Base-by-base conservation (phyloP, 2,797 vertebrate species). In the Gadopsis marmoratus region DNA sequence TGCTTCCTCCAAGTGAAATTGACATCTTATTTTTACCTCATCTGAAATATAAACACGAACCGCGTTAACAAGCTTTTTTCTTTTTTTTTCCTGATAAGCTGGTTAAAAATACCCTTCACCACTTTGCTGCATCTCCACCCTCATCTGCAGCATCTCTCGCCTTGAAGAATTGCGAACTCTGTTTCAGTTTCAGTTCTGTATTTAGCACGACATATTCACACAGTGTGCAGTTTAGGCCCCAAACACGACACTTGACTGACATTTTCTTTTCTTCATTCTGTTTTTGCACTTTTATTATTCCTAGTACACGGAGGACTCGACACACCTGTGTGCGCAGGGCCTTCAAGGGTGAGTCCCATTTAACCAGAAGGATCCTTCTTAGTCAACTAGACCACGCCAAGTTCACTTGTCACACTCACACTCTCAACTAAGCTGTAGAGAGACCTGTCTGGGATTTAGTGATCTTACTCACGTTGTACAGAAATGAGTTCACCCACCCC, bases 41-140 rank as follows among this genome's bases (percentile, higher is more conserved):
- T 45, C 26, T 51, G 29, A 75, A 74, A 63, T 41, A 7, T 9
- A 29, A 75, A 64, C 14, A n/a, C 71, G 29, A 63, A 41, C 55
- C 19, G 23, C 2, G 13, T 21, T 54, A 4, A 11, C 39, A 21
- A 53, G 19, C 12, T 23, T n/a, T 17, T 23, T 26, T 26, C 26
- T 26, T 26, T 2, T 26, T 26, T 1, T 11, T 39, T 37, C 35
- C 43, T 59, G 43, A 71, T 33, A 58, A 23, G 67, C 19, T 6
- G 26, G 17, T 47, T 43, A 26, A 21, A 69, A 69, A 47, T 33
- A 45, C 9, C 35, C 9, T 37, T 37, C 9, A n/a, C 21, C 33
- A 9, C 21, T 16, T 67, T 14, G 29, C 11, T 0, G 8, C 47
- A n/a, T 19, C n/a, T 61, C 60, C 11, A 55, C n/a, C 43, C 35